Conservation (phyloP, 2,113 vertebrate genomes). For the Oxygymnocypris stewartii region DNA sequence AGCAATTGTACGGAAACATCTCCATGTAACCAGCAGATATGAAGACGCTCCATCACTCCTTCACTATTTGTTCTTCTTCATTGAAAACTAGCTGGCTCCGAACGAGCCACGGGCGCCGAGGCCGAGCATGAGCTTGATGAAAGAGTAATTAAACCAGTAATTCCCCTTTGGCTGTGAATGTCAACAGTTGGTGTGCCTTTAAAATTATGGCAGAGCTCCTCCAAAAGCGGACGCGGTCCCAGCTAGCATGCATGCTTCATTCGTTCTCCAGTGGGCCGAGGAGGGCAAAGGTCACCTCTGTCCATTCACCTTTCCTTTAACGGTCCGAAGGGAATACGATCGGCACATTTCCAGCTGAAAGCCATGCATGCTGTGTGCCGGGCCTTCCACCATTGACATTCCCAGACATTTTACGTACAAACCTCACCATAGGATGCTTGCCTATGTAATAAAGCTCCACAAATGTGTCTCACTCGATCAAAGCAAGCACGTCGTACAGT, state of each 20-base stretch:
- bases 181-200: constrained; percentile 50
- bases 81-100: constrained; percentile 58
- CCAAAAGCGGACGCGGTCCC: constrained; percentile 16
- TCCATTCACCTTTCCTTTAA: constrained; percentile 19
- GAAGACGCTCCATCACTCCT: constrained; percentile 66
- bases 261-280: neutral
- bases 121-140: constrained; percentile 23
- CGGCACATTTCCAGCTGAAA: constrained; percentile 50
- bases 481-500: constrained; percentile 57
- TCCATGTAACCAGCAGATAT: constrained; percentile 80
- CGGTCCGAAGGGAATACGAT: neutral
- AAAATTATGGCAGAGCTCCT: constrained; percentile 25
- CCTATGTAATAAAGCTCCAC: constrained; percentile 53
- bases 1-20: constrained; percentile 88
- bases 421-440: constrained; percentile 33
- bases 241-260: constrained; percentile 30
- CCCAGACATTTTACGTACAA: constrained; percentile 49
- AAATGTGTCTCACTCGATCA: constrained; percentile 52
- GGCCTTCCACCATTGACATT: constrained; percentile 53
- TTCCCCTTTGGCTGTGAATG: neutral
- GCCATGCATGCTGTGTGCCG: constrained; percentile 71
- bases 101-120: constrained; percentile 37
- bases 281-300: neutral
- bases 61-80: constrained; percentile 57
- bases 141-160: constrained; percentile 19